A percentile compares a stretch with the other conserved stretches of the same genome.
phyloP scores from a whole-genome alignment of 2,888 invertebrate species.

The Cylloceria caligata region DNA sequence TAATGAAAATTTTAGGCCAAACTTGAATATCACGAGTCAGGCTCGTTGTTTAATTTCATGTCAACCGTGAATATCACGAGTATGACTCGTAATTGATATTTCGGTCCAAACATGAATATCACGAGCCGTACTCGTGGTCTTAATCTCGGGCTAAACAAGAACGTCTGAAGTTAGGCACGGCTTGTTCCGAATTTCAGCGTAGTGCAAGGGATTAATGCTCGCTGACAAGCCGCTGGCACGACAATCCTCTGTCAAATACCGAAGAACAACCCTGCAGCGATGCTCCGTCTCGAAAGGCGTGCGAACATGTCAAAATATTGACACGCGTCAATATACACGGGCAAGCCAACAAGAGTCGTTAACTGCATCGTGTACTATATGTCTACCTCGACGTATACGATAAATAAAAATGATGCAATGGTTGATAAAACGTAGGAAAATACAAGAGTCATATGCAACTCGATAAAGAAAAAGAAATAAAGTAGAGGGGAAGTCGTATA shows the following conservation, averaged over 20 bases:
- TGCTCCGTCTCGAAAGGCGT: conserved; percentile 16
- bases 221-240: not conserved
- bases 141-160: no score
- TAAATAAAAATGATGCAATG: not conserved
- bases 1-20: no score
- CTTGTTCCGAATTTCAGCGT: no score
- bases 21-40: no score
- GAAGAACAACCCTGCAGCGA: conserved; percentile 7
- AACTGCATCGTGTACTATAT: conserved; percentile 21
- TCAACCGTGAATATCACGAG: no score
- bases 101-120: no score
- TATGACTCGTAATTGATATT: no score
- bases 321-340: conserved; percentile 39
- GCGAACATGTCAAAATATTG: conserved; percentile 65
- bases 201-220: conserved; percentile 47
- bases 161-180: no score
- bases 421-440: conserved; percentile 28
- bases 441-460: conserved; percentile 27
- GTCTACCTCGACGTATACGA: no score
- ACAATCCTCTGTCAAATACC: not conserved
- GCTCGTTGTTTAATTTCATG: no score
- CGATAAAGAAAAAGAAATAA: conserved; percentile 36
- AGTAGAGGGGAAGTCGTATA: not conserved
- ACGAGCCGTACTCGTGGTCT: no score
- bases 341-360: conserved; percentile 40